Base-by-base conservation (phyloP, 1,140 invertebrate species). In the Meloidogyne hapla region DNA sequence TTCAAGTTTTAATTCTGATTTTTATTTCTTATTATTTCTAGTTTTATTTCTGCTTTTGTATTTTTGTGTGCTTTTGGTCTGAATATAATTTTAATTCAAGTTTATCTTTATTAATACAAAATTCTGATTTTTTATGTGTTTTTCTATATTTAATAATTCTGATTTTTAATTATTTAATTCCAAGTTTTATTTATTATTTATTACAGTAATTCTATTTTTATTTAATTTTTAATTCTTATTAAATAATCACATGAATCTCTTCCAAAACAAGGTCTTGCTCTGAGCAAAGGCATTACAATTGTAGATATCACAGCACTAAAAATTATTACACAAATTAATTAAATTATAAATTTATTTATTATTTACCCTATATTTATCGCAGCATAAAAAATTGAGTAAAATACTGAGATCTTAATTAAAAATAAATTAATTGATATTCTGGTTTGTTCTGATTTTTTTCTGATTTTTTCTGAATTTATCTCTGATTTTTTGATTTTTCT, bases 261-360 rank as follows among this genome's bases (percentile, higher is more conserved):
- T 0, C 91, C 93, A 81, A 95, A 93, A 87, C 95, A 97, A 26
- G 91, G 87, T 0, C 94, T 90, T 83, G 94, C 92, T 33, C 70
- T 61, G 13, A 73, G 28, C n/a, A 73, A 42, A 8, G 71, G 71
- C 71, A 73, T 56, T 21, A 73, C 40, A 73, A 73, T 40, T 26
- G 71, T 73, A 33, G 71, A 73, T 15, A 73, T 73, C 4, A 73
- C 18, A 33, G 71, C 71, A 73, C 71, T 63, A 64, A 45, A 70
- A 70, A 15, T n/a, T 28, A 38, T 67, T 67, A 38, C 61, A 48
- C 5, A 70, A 62, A 69, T n/a, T 61, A 48, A 18, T 25, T 48
- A 68, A 25, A 33, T 23, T 45, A 26, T 18, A n/a, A 61, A 25
- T 70, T 65, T 67, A 38, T 12, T 65, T n/a, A 23, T 74, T 21